Percentiles rank a stretch among this genome's conserved stretches.
Conservation (phyloP, 2,888 invertebrate species). For the Gari tellinella region DNA sequence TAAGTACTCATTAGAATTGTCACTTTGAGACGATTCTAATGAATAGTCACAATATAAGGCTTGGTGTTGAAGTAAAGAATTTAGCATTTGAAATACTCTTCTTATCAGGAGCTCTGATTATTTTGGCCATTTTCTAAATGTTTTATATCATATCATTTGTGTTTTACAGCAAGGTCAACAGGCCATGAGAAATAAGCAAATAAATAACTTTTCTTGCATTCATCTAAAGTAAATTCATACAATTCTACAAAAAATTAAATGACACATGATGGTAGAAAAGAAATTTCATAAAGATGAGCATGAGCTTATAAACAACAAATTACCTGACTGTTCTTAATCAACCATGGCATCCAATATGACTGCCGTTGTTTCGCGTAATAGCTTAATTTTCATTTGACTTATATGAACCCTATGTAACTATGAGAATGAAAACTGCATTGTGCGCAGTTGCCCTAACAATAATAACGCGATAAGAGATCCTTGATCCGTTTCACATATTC, state of each 20-base stretch:
- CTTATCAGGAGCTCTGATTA: too few relatives aligned
- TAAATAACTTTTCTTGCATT: too few relatives aligned
- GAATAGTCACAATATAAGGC: too few relatives aligned
- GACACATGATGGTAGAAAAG: background rate
- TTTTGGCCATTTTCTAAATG: too few relatives aligned
- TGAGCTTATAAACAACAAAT: conserved; percentile 24
- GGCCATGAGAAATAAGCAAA: too few relatives aligned
- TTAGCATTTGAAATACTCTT: too few relatives aligned
- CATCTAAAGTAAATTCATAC: too few relatives aligned
- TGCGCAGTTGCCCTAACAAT: conserved; percentile 75
- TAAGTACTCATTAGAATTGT: too few relatives aligned
- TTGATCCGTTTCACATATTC: conserved; percentile 9
- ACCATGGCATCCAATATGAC: background rate
- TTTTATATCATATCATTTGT: too few relatives aligned
- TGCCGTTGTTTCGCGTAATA: background rate
- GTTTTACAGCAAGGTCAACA: too few relatives aligned
- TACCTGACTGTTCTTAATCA: conserved; percentile 42
- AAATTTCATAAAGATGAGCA: conserved; percentile 1
- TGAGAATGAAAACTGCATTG: conserved; percentile 78
- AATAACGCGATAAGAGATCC: conserved; percentile 41
- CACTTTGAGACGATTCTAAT: too few relatives aligned
- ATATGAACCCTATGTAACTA: conserved; percentile 69
- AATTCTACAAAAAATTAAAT: background rate
- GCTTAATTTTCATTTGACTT: conserved; percentile 39
- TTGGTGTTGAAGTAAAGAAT: too few relatives aligned